Evolutionary conservation across 2,113 vertebrate genomes (phyloP).

Genomic region (Mobula hypostoma): DNA sequence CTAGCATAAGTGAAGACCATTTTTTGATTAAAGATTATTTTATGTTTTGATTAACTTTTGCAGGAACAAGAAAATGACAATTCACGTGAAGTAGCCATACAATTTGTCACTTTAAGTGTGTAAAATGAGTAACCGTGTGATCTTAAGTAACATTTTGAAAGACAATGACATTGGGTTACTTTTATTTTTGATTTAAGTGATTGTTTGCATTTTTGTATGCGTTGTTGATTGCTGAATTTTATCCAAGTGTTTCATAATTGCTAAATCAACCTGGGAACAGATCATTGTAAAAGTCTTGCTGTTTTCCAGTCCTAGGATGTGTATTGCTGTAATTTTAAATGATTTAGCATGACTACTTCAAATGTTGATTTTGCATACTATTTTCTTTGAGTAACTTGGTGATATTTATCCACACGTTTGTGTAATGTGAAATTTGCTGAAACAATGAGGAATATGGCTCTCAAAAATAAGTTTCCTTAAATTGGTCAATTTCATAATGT

Average conservation of each 20-base stretch:
- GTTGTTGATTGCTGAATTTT: not conserved
- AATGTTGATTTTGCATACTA: not conserved
- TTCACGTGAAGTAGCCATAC: not conserved
- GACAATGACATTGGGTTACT: not conserved
- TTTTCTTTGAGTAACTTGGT: not conserved
- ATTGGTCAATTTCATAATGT: no score
- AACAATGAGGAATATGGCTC: not conserved
- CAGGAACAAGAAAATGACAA: not conserved
- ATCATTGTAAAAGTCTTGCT: not conserved
- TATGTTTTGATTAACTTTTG: not conserved
- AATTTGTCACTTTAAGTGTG: no score
- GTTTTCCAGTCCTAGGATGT: not conserved
- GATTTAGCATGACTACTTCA: not conserved
- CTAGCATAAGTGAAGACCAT: not conserved
- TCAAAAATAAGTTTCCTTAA: no score
- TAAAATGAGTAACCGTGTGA: not conserved
- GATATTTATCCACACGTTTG: not conserved
- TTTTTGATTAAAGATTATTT: not conserved
- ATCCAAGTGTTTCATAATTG: not conserved
- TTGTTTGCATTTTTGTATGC: not conserved
- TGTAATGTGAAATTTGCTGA: no score
- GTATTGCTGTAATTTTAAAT: not conserved
- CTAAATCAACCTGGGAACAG: not conserved
- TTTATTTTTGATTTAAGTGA: not conserved
- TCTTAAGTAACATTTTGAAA: not conserved